Evolutionary conservation across 1,140 invertebrate species (phyloP).

Genomic region (Aphis craccivora): DNA sequence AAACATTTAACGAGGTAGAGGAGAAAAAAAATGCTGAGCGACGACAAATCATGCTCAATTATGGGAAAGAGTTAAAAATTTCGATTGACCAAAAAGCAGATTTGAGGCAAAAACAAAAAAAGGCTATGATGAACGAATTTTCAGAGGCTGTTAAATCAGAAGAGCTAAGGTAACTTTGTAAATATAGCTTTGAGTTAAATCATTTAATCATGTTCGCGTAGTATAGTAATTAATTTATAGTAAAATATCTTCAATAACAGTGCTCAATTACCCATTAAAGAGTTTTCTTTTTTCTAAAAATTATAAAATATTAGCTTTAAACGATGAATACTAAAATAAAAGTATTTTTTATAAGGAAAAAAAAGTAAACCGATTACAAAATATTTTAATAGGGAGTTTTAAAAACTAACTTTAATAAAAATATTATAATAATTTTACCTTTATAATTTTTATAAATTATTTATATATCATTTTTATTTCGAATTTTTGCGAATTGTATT

Average conservation of each 20-base stretch:
- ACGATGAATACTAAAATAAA: too few relatives aligned
- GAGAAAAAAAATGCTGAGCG: background rate
- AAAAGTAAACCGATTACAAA: too few relatives aligned
- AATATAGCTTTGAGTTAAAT: background rate
- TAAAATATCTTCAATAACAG: background rate
- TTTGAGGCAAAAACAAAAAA: background rate
- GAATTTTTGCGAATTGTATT: too few relatives aligned
- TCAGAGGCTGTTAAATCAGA: background rate
- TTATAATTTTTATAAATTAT: too few relatives aligned
- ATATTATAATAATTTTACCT: too few relatives aligned
- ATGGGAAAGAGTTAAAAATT: conserved; percentile 12
- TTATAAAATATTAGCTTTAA: too few relatives aligned
- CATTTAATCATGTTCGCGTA: background rate
- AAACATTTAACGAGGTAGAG: background rate
- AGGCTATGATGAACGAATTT: background rate
- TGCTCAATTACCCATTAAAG: background rate
- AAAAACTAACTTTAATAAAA: too few relatives aligned
- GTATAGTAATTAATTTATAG: background rate
- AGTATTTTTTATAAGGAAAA: too few relatives aligned
- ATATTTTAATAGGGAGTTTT: too few relatives aligned
- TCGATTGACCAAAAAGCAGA: background rate
- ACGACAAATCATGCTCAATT: background rate
- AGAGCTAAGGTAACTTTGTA: background rate
- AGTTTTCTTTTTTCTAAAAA: background rate
- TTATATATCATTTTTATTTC: too few relatives aligned